Evolutionary conservation across 2,797 vertebrate genomes (phyloP), one percentile per base, ranked within the genome.

Genomic region (Clarias pachynema): DNA sequence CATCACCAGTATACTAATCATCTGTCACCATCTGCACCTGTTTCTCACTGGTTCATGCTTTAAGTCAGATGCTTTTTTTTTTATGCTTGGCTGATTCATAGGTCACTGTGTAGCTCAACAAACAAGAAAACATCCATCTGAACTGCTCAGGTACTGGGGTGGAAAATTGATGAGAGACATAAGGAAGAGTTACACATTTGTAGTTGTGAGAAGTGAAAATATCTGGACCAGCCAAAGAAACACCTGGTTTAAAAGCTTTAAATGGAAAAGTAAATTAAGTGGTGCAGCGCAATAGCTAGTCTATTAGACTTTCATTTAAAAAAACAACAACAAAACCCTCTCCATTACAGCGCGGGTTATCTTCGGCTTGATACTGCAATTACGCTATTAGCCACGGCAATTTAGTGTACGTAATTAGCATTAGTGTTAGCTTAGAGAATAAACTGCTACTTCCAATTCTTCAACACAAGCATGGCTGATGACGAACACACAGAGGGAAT

Each of bases 341-440:
- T 12, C 37, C 75, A 78, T 62, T 78, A 60, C 59, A 40, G 75
- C 12, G 2, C 20, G 60, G 12, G 56, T 78, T 62, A 62, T 78
- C 75, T 78, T 60, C 24, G 0, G 57, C 77, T 62, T 79, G 68
- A 82, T 69, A 57, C 62, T 57, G 44, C 40, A 68, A 68, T 81
- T 68, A 81, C 2, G 18, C 63, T 49, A 66, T 80, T 65, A 66
- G 56, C 29, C 18, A 56, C 26, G 68, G 62, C 62, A 69, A 53
- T 53, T 31, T 44, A n/a, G 40, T 14, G 31, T 7, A 34, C 29
- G n/a, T 53, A 69, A 68, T 68, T 66, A 69, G 20, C 31, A 62
- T 79, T 62, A 40, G 40, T 79, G 34, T 40, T 62, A 62, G 57
- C 31, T 60, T 78, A 8, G 22, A n/a, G 57, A 62, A 60, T 62